Evolutionary conservation across 2,113 vertebrate genomes (phyloP).

Genomic region (Scatophagus argus): DNA sequence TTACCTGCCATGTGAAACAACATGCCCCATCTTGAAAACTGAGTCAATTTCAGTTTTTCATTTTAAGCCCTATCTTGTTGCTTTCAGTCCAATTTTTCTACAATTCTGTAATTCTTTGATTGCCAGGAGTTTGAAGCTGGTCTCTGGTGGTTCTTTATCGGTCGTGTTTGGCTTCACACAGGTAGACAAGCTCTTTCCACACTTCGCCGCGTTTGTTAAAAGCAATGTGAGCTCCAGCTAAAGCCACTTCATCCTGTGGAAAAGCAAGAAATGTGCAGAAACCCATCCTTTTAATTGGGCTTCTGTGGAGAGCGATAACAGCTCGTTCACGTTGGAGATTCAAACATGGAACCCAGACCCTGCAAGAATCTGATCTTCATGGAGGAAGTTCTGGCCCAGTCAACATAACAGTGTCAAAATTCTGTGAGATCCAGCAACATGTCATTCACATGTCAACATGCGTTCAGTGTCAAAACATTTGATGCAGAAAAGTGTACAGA

Average conservation of each 20-base stretch:
- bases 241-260: background rate
- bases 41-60: background rate
- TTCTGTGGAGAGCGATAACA: conserved; percentile 15
- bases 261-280: background rate
- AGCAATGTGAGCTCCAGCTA: background rate
- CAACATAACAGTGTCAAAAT: background rate
- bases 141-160: conserved; percentile 26
- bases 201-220: conserved; percentile 3
- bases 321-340: background rate
- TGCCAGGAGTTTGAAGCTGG: conserved; percentile 3
- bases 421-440: background rate
- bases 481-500: background rate
- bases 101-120: conserved; percentile 25
- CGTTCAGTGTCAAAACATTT: conserved; percentile 26
- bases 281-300: background rate
- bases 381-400: background rate
- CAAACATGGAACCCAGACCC: background rate
- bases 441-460: background rate
- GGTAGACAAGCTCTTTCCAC: background rate
- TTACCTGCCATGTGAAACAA: too few relatives aligned
- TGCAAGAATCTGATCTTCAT: background rate
- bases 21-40: too few relatives aligned
- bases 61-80: conserved; percentile 2
- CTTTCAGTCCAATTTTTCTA: conserved; percentile 8
- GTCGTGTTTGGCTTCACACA: background rate